These are phyloP conservation scores for Epinotia nisella DNA, from an alignment of 2,888 invertebrate genomes.

Conservation along the genomic window DNA sequence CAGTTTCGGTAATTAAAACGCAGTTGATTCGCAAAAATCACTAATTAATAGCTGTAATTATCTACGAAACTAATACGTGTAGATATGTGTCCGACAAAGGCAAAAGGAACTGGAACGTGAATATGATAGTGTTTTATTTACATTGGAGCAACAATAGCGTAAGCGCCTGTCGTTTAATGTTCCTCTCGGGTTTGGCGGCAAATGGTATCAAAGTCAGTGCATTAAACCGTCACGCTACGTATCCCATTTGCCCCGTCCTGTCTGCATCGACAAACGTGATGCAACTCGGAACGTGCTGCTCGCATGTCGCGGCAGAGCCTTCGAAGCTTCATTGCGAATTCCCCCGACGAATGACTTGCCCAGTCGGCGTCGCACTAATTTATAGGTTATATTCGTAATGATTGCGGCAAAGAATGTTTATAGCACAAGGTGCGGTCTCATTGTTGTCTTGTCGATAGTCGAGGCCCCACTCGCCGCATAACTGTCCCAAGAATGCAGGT, in stretches of 20 bases:
- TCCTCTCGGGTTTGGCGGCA: neutral
- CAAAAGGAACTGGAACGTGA: neutral
- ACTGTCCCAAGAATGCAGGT: constrained; percentile 77
- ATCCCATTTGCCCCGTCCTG: constrained; percentile 8
- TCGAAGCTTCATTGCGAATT: constrained; percentile 70
- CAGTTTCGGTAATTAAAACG: no score
- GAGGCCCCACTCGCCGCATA: constrained; percentile 70
- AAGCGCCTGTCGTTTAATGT: neutral
- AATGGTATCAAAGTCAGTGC: neutral
- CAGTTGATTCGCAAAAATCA: no score
- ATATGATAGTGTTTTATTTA: neutral
- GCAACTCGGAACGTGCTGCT: constrained; percentile 47
- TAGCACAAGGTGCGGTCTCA: constrained; percentile 80
- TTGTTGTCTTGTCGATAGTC: constrained; percentile 76
- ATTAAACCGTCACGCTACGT: constrained; percentile 17
- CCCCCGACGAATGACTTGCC: constrained; percentile 64
- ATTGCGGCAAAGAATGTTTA: constrained; percentile 82
- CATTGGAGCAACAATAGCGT: neutral
- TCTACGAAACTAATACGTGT: neutral
- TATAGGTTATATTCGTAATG: constrained; percentile 82
- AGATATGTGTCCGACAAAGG: neutral
- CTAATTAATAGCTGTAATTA: no score
- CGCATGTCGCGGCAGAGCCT: constrained; percentile 54
- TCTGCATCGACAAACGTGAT: constrained; percentile 28
- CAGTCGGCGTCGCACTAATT: constrained; percentile 76